A percentile compares a stretch with the other conserved stretches of the same genome.
phyloP scores from a whole-genome alignment of 2,888 invertebrate genomes.

The Alitta virens region DNA sequence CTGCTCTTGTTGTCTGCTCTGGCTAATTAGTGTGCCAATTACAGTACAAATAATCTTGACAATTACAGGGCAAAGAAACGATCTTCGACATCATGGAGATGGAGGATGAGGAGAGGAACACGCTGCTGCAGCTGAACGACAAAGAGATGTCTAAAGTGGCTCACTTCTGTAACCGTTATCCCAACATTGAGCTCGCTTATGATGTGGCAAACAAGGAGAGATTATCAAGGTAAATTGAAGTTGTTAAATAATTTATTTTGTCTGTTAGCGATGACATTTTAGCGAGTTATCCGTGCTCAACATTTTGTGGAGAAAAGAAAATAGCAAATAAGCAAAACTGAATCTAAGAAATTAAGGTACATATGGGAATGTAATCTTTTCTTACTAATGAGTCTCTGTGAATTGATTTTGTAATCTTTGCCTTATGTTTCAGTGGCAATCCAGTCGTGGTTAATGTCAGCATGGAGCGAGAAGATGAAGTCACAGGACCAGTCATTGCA shows the following conservation, averaged over 20 bases:
- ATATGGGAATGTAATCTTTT: neutral
- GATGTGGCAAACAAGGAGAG: slow-evolving; percentile 81
- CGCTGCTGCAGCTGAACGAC: slow-evolving; percentile 69
- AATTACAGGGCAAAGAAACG: slow-evolving; percentile 72
- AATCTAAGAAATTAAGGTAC: neutral
- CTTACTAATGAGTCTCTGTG: neutral
- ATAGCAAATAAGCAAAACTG: neutral
- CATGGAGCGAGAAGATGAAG: slow-evolving; percentile 94
- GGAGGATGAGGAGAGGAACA: slow-evolving; percentile 81
- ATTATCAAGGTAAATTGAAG: slow-evolving; percentile 63
- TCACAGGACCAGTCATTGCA: slow-evolving; percentile 93
- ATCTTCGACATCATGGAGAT: slow-evolving; percentile 95
- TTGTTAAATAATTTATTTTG: no score
- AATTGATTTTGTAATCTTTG: neutral
- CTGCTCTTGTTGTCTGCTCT: no score
- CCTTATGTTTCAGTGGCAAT: slow-evolving; percentile 43
- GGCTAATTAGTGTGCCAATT: no score
- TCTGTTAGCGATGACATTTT: no score
- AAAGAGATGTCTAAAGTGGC: slow-evolving; percentile 96
- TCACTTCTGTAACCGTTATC: slow-evolving; percentile 96
- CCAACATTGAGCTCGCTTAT: slow-evolving; percentile 93
- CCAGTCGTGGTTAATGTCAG: slow-evolving; percentile 83
- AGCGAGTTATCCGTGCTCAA: neutral
- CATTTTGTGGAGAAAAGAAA: neutral
- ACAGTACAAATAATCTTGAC: neutral